Conservation (phyloP, 2,888 invertebrate species). For the Tetragonisca angustula region DNA sequence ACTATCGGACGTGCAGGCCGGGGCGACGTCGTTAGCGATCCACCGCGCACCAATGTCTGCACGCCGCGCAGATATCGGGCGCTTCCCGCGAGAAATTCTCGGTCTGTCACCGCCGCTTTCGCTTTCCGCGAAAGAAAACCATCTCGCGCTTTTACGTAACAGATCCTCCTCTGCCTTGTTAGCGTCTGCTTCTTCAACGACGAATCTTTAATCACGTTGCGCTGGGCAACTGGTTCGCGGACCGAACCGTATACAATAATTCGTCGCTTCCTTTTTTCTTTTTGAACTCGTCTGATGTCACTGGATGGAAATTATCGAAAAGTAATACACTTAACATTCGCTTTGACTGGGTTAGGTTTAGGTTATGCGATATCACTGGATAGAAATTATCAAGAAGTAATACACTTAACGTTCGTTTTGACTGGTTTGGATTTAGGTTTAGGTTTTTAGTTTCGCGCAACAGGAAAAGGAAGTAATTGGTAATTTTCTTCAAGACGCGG, state of each 20-base stretch:
- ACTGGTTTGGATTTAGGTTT: too few species aligned
- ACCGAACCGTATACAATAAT: too few species aligned
- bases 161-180: slow-evolving; percentile 17
- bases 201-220: neutral
- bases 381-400: too few species aligned
- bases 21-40: slow-evolving; percentile 71
- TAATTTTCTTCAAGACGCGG: neutral
- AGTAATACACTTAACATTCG: too few species aligned
- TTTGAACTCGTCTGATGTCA: too few species aligned
- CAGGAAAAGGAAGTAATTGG: neutral
- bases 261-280: too few species aligned
- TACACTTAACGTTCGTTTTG: too few species aligned
- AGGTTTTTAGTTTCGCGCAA: neutral
- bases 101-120: neutral
- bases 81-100: slow-evolving; percentile 26
- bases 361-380: too few species aligned
- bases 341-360: too few species aligned
- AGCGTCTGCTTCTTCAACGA: neutral
- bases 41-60: slow-evolving; percentile 15
- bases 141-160: slow-evolving; percentile 3
- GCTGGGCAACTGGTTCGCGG: too few species aligned
- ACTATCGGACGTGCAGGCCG: slow-evolving; percentile 74
- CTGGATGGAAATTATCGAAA: too few species aligned
- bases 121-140: slow-evolving; percentile 24
- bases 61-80: slow-evolving; percentile 21